Conservation (phyloP, 2,113 vertebrate species). For the Gavia stellata region DNA sequence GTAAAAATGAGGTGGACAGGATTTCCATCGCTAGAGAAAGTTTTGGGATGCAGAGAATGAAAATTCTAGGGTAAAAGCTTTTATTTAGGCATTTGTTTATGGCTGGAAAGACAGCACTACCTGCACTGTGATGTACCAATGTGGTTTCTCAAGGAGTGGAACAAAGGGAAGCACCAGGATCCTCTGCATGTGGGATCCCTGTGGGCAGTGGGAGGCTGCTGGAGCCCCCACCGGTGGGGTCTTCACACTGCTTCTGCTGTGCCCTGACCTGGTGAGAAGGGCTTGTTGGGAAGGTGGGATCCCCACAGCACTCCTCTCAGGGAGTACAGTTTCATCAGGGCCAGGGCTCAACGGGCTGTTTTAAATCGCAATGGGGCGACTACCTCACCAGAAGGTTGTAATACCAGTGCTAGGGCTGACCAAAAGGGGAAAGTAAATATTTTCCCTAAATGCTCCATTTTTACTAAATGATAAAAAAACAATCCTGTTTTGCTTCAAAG, state of each 20-base stretch:
- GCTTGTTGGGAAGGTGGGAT: not conserved
- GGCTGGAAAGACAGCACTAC: not conserved
- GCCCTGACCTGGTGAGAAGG: not conserved
- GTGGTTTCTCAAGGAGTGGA: not conserved
- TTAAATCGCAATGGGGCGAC: rapidly evolving
- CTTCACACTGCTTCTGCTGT: not conserved
- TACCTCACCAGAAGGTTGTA: not conserved
- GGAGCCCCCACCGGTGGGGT: not conserved
- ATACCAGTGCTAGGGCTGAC: not conserved
- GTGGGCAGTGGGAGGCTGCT: not conserved
- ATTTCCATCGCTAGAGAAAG: not conserved
- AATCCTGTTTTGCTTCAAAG: not conserved
- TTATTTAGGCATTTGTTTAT: not conserved
- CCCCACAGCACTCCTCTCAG: rapidly evolving
- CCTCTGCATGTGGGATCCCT: not conserved
- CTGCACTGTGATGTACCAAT: not conserved
- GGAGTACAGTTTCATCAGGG: not conserved
- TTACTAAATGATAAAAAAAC: not conserved
- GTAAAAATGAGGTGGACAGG: not conserved
- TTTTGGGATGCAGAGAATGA: not conserved
- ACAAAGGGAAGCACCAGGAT: not conserved
- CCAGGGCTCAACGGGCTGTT: not conserved
- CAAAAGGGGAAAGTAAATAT: not conserved
- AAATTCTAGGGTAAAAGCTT: not conserved
- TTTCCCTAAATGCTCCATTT: not conserved